phyloP scores from a whole-genome alignment of 2,113 vertebrate genomes.

The Thryonomys swinderianus region DNA sequence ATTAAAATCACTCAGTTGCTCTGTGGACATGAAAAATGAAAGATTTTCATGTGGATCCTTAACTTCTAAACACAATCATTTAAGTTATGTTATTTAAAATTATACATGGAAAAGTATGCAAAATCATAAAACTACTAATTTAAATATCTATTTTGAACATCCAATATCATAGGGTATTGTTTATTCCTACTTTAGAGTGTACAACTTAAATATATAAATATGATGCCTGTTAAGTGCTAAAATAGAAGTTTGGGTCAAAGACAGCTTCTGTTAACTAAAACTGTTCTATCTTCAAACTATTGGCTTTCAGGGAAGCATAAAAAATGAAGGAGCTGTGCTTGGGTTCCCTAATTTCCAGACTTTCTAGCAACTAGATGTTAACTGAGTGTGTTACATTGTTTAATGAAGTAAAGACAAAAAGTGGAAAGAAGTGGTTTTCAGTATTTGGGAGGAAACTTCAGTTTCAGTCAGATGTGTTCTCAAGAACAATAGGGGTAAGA shows the following conservation, averaged over 20 bases:
- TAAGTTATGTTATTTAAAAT: conserved; percentile 51
- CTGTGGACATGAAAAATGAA: conserved; percentile 18
- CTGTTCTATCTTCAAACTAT: neutral
- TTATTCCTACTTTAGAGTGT: conserved; percentile 50
- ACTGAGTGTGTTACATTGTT: neutral
- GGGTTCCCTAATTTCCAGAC: neutral
- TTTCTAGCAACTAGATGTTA: conserved; percentile 10
- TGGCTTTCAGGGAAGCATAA: conserved; percentile 10
- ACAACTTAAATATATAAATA: neutral
- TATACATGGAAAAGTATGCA: conserved; percentile 25
- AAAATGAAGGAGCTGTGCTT: conserved; percentile 8
- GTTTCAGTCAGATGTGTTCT: conserved; percentile 71
- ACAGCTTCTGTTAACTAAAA: conserved; percentile 27
- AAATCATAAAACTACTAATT: conserved; percentile 50
- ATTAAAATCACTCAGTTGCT: conserved; percentile 35
- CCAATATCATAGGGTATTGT: neutral
- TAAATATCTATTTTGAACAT: conserved; percentile 56
- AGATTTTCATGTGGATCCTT: conserved; percentile 49
- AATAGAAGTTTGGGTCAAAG: conserved; percentile 47
- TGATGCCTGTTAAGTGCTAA: neutral
- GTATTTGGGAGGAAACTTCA: conserved; percentile 50
- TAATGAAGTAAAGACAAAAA: conserved; percentile 48
- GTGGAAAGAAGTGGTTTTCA: conserved; percentile 2
- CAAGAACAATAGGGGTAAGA: conserved; percentile 33
- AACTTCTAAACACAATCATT: conserved; percentile 21